Conservation (phyloP, 2,888 invertebrate genomes). For the Siphlonurus alternatus region DNA sequence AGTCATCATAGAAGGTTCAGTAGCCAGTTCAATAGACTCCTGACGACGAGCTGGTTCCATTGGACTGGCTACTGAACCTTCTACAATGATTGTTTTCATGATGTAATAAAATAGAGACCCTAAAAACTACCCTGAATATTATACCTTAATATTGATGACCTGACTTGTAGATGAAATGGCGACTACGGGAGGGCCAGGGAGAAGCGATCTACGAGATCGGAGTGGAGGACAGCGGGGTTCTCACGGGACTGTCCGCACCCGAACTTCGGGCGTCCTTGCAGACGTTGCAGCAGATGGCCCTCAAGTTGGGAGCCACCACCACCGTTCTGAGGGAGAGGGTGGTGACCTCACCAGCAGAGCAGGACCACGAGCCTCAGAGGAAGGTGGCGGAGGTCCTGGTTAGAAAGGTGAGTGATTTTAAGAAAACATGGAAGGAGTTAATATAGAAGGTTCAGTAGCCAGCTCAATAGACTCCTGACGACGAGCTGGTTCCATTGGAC, state of each 20-base stretch:
- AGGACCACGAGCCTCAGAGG: slow-evolving; percentile 20
- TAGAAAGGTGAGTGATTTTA: slow-evolving; percentile 42
- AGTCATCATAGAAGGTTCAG: too few species aligned
- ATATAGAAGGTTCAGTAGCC: not conserved
- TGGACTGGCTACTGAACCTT: too few species aligned
- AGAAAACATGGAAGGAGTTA: not conserved
- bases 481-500: not conserved
- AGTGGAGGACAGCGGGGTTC: slow-evolving; percentile 73
- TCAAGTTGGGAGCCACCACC: slow-evolving; percentile 65
- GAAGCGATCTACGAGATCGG: slow-evolving; percentile 97
- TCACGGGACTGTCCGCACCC: slow-evolving; percentile 64
- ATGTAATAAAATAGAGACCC: too few species aligned
- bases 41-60: too few species aligned
- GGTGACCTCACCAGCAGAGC: slow-evolving; percentile 22
- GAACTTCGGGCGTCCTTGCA: slow-evolving; percentile 77
- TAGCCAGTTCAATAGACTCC: too few species aligned
- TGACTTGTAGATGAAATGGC: slow-evolving; percentile 86
- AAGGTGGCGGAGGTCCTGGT: slow-evolving; percentile 78
- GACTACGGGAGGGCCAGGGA: slow-evolving; percentile 87
- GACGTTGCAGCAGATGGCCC: slow-evolving; percentile 79
- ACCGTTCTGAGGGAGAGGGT: slow-evolving; percentile 52
- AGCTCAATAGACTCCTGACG: not conserved
- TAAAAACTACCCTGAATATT: too few species aligned
- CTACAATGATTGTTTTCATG: not conserved
- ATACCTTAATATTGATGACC: too few species aligned